A percentile compares a stretch with the other conserved stretches of the same genome.
Evolutionary conservation across 2,113 vertebrate species (phyloP).

Genomic region (Holacanthus passer): DNA sequence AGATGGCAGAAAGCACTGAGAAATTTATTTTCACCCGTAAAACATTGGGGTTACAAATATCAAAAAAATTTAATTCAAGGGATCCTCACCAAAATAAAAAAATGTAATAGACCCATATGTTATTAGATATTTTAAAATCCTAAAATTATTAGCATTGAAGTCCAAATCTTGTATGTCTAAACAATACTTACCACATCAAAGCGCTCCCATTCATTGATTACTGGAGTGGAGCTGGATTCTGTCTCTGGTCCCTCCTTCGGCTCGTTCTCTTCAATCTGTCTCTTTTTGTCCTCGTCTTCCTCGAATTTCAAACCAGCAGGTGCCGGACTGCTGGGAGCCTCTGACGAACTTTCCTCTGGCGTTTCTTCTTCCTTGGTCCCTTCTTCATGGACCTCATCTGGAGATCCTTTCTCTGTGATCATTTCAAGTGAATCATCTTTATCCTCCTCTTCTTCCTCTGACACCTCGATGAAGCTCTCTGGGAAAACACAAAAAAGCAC

Average conservation of each 20-base stretch:
- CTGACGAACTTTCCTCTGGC: neutral
- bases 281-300: constrained; percentile 49
- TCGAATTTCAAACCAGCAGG: neutral
- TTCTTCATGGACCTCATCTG: neutral
- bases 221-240: constrained; percentile 44
- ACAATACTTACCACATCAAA: constrained; percentile 85
- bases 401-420: neutral
- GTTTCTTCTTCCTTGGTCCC: constrained; percentile 13
- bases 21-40: too few species aligned
- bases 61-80: too few species aligned
- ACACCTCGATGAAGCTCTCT: constrained; percentile 85
- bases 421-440: constrained; percentile 10
- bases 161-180: neutral
- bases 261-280: constrained; percentile 29
- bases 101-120: too few species aligned
- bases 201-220: constrained; percentile 88
- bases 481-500: constrained; percentile 16
- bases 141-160: neutral
- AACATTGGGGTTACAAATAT: too few species aligned
- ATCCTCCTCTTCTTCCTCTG: constrained; percentile 71
- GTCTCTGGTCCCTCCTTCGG: constrained; percentile 26
- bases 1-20: too few species aligned
- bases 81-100: too few species aligned
- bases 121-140: too few species aligned
- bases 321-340: constrained; percentile 22